Evolutionary conservation across 2,113 vertebrate species (phyloP).

Genomic region (Antigone vipio): DNA sequence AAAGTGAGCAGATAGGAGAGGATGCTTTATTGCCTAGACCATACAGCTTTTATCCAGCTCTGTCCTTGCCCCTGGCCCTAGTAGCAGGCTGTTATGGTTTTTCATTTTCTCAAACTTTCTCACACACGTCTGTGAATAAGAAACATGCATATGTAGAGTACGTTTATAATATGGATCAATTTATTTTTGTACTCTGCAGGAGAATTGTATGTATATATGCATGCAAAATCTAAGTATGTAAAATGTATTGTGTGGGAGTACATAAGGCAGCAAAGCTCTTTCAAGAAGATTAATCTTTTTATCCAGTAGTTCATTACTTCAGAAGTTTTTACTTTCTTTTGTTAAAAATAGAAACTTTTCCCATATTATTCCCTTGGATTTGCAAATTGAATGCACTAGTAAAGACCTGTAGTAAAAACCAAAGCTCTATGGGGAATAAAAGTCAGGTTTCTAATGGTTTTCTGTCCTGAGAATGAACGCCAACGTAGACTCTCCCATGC

Average conservation of each 20-base stretch:
- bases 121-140: constrained; percentile 44
- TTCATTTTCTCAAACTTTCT: constrained; percentile 51
- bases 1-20: neutral
- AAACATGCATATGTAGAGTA: constrained; percentile 53
- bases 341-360: constrained; percentile 67
- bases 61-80: neutral
- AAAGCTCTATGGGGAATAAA: neutral
- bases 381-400: constrained; percentile 24
- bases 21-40: neutral
- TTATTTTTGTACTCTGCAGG: constrained; percentile 54
- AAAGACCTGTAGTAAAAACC: neutral
- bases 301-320: constrained; percentile 50
- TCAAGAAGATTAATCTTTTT: constrained; percentile 58
- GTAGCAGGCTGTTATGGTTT: neutral
- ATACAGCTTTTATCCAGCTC: neutral
- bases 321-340: constrained; percentile 53
- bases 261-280: constrained; percentile 36
- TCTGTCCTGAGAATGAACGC: neutral
- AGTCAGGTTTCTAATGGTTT: neutral
- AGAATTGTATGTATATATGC: constrained; percentile 55
- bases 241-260: constrained; percentile 61
- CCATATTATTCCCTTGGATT: constrained; percentile 1
- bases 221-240: constrained; percentile 64
- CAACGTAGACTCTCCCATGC: neutral
- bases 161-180: constrained; percentile 58